phyloP scores from a whole-genome alignment of 2,888 invertebrate species.

The Eupithecia centaureata region DNA sequence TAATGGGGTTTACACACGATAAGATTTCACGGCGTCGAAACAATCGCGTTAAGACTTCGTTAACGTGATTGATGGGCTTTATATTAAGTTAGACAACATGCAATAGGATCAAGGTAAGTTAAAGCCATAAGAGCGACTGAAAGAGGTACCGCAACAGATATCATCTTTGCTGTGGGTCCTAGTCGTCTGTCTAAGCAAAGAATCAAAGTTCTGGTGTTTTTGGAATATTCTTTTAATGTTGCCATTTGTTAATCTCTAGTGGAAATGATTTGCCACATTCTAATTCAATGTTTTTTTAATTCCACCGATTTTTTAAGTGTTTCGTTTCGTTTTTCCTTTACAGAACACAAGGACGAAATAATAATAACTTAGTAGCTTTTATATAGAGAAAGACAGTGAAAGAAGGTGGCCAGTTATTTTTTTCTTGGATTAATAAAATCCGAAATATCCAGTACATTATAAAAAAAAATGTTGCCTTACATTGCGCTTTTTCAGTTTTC shows the following conservation, averaged over 20 bases:
- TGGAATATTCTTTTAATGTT: too few species aligned
- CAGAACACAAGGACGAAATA: too few species aligned
- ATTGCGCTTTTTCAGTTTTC: conserved; percentile 71
- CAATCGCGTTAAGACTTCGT: conserved; percentile 30
- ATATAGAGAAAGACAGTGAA: too few species aligned
- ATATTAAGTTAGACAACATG: conserved; percentile 45
- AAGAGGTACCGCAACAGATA: not conserved
- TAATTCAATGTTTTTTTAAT: not conserved
- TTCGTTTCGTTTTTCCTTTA: too few species aligned
- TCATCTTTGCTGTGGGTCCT: not conserved
- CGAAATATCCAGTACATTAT: too few species aligned
- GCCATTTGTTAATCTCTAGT: not conserved
- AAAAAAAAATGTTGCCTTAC: conserved; percentile 62
- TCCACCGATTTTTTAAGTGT: too few species aligned
- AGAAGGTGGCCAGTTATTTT: not conserved
- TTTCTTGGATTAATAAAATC: too few species aligned
- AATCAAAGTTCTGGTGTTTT: not conserved
- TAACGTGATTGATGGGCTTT: conserved; percentile 45
- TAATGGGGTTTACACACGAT: conserved; percentile 30
- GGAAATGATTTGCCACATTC: not conserved
- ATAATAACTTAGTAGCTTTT: too few species aligned
- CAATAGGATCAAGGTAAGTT: conserved; percentile 28
- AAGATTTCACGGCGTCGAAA: conserved; percentile 23
- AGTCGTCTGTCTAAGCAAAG: not conserved
- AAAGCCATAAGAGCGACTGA: not conserved